These are phyloP conservation scores for Drosophila orosa DNA, from an alignment of 1,140 invertebrate species.

Conservation along the genomic window DNA sequence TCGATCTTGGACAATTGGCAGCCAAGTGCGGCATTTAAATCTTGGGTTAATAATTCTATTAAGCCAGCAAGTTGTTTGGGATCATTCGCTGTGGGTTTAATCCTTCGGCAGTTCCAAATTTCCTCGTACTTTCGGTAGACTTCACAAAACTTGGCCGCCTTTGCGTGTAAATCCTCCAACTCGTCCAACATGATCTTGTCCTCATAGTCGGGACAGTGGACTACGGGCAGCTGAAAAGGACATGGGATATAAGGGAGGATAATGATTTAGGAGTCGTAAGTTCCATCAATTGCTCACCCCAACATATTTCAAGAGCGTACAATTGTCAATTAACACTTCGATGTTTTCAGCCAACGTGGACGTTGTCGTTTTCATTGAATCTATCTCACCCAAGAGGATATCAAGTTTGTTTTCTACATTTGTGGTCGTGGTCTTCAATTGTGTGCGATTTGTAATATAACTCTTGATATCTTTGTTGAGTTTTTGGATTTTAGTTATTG, in stretches of 20 bases:
- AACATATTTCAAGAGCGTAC: constrained; percentile 27
- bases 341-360: background rate
- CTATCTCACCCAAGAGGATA: background rate
- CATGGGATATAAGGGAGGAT: background rate
- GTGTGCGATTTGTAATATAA: background rate
- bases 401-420: background rate
- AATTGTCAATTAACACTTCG: constrained; percentile 2
- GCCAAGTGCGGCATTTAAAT: constrained; percentile 35
- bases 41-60: constrained; percentile 5
- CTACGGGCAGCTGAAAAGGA: constrained; percentile 49
- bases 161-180: constrained; percentile 29
- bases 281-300: constrained; percentile 44
- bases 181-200: constrained; percentile 35
- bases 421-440: background rate
- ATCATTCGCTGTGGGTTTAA: background rate
- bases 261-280: background rate
- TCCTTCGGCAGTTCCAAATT: constrained; percentile 40
- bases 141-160: constrained; percentile 34
- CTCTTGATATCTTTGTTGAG: background rate
- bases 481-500: background rate
- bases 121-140: constrained; percentile 15
- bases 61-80: background rate
- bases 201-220: constrained; percentile 36
- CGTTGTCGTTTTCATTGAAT: background rate
- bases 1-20: constrained; percentile 36